Conservation (phyloP, 2,113 vertebrate genomes). For the Nycticorax nycticorax region DNA sequence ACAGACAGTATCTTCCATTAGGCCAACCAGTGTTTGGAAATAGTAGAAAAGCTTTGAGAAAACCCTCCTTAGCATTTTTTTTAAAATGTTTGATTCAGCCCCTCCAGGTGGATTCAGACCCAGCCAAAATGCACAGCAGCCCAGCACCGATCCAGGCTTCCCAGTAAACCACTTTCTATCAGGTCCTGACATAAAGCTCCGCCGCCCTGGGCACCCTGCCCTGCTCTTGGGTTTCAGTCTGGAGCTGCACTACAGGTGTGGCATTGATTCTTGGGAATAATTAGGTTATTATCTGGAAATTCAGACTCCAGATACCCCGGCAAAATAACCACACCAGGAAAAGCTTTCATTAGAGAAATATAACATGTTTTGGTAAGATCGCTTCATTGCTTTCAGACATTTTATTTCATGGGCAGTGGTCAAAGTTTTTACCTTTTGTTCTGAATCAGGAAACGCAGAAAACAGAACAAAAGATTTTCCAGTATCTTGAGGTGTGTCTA, state of each 20-base stretch:
- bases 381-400: neutral
- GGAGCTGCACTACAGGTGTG: neutral
- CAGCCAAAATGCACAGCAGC: rapidly evolving
- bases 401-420: neutral
- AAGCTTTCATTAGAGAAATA: neutral
- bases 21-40: neutral
- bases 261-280: neutral
- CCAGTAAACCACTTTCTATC: neutral
- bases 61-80: neutral
- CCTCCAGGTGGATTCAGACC: neutral
- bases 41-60: neutral
- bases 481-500: neutral
- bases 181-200: neutral
- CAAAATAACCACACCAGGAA: neutral
- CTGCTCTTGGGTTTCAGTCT: neutral
- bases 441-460: neutral
- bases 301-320: neutral
- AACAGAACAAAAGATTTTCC: neutral
- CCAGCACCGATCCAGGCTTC: neutral
- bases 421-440: neutral
- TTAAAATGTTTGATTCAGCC: neutral
- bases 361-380: neutral
- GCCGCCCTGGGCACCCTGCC: neutral
- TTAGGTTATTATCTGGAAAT: neutral
- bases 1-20: neutral